Evolutionary conservation across 2,888 invertebrate species (phyloP), one percentile per base, ranked within the genome.

Genomic region (Epiblema foenella): DNA sequence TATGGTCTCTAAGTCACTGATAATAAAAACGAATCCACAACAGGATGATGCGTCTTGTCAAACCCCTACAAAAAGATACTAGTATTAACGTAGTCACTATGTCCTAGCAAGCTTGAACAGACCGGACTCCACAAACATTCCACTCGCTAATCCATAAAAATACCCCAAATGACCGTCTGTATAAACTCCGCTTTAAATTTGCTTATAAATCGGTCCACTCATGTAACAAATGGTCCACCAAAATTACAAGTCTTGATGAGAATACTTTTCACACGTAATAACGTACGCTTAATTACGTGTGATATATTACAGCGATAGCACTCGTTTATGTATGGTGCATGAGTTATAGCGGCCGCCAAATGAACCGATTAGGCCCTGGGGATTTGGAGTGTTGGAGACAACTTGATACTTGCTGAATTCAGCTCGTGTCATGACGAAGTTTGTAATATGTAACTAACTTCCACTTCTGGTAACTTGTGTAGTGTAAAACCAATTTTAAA

Each of bases 391-490:
- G 68, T 69, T 73, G 18, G 0, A 69, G 15, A 7, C 11, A 49
- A 78, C 62, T 88, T 88, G 86, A 83, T 86, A 83, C 81, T 85
- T 79, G 65, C 8, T 8, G 15, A 18, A 56, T 56, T 24, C 5
- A 8, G 7, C 29, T 33, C 7, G 24, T 4, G 24, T 24, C 24
- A 24, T 24, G 24, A 4, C 24, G 33, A 33, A 33, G 46, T n/a
- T 46, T 46, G 46, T 1, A n/a, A 46, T 33, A 33, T 33, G 9
- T 33, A 33, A 33, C 8, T 33, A n/a, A 33, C 33, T 33, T 33
- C 33, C 2, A 33, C 5, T 33, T 33, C 33, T 8, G 33, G 8
- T 33, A 8, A 33, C 33, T 33, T 33, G 33, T 33, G 33, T 33
- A 33, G 9, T 5, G 33, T 33, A 33, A 8, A 33, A 33, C 33